Conservation (phyloP, 2,888 invertebrate genomes). For the Acronicta psi region DNA sequence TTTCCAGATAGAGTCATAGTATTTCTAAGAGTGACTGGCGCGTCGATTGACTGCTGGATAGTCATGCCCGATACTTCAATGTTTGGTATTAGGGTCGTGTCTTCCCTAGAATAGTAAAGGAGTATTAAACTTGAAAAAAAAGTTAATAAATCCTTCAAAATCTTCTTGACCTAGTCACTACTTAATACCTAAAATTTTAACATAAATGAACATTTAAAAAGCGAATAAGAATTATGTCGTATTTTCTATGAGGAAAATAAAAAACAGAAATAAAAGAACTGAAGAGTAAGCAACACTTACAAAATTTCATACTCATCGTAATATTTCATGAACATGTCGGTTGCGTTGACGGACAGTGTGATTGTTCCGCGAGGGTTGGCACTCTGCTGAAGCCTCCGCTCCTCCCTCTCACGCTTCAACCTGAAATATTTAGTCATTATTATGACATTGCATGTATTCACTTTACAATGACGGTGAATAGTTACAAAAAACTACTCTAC, state of each 20-base stretch:
- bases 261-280: conserved; percentile 18
- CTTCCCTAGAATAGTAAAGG: conserved; percentile 70
- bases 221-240: too few relatives aligned
- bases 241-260: neutral
- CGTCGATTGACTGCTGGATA: conserved; percentile 97
- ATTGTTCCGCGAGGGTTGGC: conserved; percentile 97
- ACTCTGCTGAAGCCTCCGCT: conserved; percentile 95
- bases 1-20: conserved; percentile 95
- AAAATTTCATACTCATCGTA: conserved; percentile 91
- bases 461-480: too few relatives aligned
- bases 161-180: too few relatives aligned
- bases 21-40: conserved; percentile 95
- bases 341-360: conserved; percentile 96
- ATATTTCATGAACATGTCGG: conserved; percentile 96
- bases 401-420: conserved; percentile 94
- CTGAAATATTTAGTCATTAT: conserved; percentile 55
- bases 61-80: conserved; percentile 98
- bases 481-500: too few relatives aligned
- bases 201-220: too few relatives aligned
- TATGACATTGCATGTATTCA: neutral
- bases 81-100: conserved; percentile 90
- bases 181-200: too few relatives aligned
- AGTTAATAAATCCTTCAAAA: too few relatives aligned
- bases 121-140: neutral
- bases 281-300: conserved; percentile 69